phyloP scores from a whole-genome alignment of 2,888 invertebrate species.

The Blomia tropicalis region DNA sequence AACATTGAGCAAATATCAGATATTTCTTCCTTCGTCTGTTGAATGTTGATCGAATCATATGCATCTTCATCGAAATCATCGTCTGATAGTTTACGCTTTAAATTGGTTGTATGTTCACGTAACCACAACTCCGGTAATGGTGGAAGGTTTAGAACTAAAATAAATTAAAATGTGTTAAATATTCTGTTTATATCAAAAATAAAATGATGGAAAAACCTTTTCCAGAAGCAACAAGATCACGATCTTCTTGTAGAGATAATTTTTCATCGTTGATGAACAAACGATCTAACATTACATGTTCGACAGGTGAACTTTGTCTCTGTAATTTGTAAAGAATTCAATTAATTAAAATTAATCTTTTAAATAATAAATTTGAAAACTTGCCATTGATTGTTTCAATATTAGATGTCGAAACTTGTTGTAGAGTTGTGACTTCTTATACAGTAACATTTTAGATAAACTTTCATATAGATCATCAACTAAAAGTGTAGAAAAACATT shows the following conservation, averaged over 20 bases:
- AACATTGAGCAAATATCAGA: conserved; percentile 9
- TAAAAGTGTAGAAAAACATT: conserved; percentile 20
- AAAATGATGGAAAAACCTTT: conserved; percentile 29
- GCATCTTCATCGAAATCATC: conserved; percentile 16
- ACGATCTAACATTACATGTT: conserved; percentile 57
- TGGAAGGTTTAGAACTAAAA: conserved; percentile 28
- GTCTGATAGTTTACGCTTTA: conserved; percentile 23
- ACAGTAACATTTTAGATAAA: conserved; percentile 44
- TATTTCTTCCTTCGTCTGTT: conserved; percentile 11
- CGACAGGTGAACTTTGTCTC: conserved; percentile 56
- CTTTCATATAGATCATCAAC: conserved; percentile 33
- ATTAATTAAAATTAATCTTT: neutral
- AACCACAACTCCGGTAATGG: conserved; percentile 28
- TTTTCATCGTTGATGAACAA: conserved; percentile 56
- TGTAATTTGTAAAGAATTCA: conserved; percentile 35
- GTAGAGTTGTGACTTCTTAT: conserved; percentile 52
- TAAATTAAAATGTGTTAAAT: neutral
- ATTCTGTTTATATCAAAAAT: neutral
- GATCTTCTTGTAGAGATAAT: conserved; percentile 42
- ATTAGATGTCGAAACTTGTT: conserved; percentile 56
- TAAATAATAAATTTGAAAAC: conserved; percentile 24
- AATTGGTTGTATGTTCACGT: conserved; percentile 21
- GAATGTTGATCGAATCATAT: conserved; percentile 15
- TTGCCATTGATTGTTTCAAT: conserved; percentile 60
- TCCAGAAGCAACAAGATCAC: conserved; percentile 32